Conservation (phyloP, 2,888 invertebrate species). For the Cistogaster globosa region DNA sequence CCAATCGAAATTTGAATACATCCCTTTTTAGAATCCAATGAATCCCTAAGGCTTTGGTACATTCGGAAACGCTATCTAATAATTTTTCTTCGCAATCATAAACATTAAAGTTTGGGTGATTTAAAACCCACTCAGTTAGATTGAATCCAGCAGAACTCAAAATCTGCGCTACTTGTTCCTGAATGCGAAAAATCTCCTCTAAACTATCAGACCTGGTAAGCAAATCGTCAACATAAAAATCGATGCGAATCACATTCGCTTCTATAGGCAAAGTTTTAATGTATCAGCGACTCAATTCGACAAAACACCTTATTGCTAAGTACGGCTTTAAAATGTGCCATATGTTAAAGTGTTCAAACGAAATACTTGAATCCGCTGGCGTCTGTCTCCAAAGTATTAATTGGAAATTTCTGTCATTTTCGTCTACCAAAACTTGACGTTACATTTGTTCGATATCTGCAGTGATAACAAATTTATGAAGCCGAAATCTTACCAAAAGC, state of each 20-base stretch:
- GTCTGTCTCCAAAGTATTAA: slow-evolving; percentile 11
- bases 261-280: neutral
- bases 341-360: too few relatives aligned
- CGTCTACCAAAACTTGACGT: neutral
- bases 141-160: slow-evolving; percentile 32
- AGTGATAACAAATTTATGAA: neutral
- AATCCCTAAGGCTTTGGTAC: too few relatives aligned
- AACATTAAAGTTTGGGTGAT: too few relatives aligned
- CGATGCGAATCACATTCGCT: slow-evolving; percentile 3
- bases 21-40: too few relatives aligned
- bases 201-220: slow-evolving; percentile 14
- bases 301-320: too few relatives aligned
- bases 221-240: slow-evolving; percentile 39
- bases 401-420: slow-evolving; percentile 8
- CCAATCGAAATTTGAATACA: too few relatives aligned
- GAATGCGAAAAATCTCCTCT: neutral
- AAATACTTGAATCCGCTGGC: neutral
- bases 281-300: too few relatives aligned
- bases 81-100: too few relatives aligned
- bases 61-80: too few relatives aligned
- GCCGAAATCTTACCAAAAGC: neutral
- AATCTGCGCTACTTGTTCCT: neutral
- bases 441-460: slow-evolving; percentile 24
- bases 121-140: neutral
- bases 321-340: too few relatives aligned